phyloP scores from a whole-genome alignment of 2,888 invertebrate species.

The Drosophila colorata region DNA sequence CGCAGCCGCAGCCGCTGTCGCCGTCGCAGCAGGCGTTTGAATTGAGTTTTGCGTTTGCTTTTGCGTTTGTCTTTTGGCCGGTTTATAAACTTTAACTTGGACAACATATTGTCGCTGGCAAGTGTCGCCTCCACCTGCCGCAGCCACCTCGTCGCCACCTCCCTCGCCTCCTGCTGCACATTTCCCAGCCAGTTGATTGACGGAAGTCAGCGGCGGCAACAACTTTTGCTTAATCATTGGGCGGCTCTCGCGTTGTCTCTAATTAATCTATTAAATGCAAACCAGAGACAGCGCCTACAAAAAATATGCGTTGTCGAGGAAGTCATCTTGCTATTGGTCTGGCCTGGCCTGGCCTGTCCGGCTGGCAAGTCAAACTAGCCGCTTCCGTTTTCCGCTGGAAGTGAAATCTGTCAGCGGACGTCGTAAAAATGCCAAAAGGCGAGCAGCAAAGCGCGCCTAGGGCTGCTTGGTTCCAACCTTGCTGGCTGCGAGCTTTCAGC shows the following conservation, averaged over 20 bases:
- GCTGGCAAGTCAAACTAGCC: slow-evolving; percentile 59
- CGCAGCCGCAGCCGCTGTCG: slow-evolving; percentile 55
- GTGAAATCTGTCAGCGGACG: slow-evolving; percentile 78
- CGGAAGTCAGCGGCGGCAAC: slow-evolving; percentile 71
- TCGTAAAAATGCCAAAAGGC: slow-evolving; percentile 75
- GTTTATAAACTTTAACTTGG: slow-evolving; percentile 67
- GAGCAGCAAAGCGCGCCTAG: slow-evolving; percentile 8
- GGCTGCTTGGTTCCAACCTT: slow-evolving; percentile 5
- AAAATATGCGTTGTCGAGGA: slow-evolving; percentile 75
- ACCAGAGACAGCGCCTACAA: slow-evolving; percentile 71
- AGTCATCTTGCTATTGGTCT: slow-evolving; percentile 50
- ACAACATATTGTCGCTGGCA: slow-evolving; percentile 47
- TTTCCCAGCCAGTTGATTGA: slow-evolving; percentile 66
- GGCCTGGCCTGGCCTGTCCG: slow-evolving; percentile 40
- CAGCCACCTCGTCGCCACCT: slow-evolving; percentile 26
- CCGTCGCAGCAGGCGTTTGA: slow-evolving; percentile 63
- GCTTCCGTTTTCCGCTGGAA: slow-evolving; percentile 81
- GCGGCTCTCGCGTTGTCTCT: slow-evolving; percentile 70
- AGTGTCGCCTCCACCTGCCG: slow-evolving; percentile 59
- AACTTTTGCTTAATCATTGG: slow-evolving; percentile 81
- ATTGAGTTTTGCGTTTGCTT: slow-evolving; percentile 35
- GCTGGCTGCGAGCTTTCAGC: background rate
- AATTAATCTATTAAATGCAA: slow-evolving; percentile 82
- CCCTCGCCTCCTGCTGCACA: slow-evolving; percentile 15
- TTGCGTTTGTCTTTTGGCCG: slow-evolving; percentile 33